Conservation (phyloP, 2,113 vertebrate species). For the Piaya cayana region DNA sequence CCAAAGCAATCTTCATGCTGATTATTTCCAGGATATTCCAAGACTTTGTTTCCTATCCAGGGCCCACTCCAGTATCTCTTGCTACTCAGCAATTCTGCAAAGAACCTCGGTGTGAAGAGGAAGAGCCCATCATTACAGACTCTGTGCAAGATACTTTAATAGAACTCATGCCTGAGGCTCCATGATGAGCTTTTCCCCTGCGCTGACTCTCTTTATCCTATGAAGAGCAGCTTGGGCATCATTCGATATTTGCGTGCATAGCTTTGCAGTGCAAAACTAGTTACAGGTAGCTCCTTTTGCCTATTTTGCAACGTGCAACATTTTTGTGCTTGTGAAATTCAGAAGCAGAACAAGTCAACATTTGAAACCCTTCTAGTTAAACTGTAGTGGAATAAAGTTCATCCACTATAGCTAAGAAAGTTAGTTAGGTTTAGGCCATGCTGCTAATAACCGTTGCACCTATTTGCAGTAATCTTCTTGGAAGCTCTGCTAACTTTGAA, state of each 20-base stretch:
- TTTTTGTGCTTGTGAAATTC: neutral
- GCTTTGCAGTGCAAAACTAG: neutral
- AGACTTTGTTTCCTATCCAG: neutral
- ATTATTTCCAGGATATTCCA: neutral
- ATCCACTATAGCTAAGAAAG: neutral
- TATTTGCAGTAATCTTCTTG: neutral
- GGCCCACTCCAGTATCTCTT: neutral
- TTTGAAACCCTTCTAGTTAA: neutral
- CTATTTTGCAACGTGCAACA: neutral
- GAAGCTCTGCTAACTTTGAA: neutral
- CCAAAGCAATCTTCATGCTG: neutral
- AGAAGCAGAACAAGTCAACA: neutral
- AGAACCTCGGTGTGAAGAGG: neutral
- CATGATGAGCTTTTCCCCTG: neutral
- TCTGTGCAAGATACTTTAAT: neutral
- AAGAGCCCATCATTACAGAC: neutral
- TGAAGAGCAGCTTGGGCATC: neutral
- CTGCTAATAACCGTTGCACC: neutral
- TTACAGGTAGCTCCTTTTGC: neutral
- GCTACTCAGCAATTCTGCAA: neutral
- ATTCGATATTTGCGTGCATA: accelerated
- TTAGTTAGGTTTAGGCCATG: neutral
- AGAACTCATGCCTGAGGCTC: neutral
- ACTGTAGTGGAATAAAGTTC: neutral
- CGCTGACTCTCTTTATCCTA: neutral